Percentiles rank a stretch among this genome's conserved stretches.
phyloP scores from a whole-genome alignment of 30 jellyfish, hydroid and myxozoan species.

The Aurelia aurita complex sp. Pacific region DNA sequence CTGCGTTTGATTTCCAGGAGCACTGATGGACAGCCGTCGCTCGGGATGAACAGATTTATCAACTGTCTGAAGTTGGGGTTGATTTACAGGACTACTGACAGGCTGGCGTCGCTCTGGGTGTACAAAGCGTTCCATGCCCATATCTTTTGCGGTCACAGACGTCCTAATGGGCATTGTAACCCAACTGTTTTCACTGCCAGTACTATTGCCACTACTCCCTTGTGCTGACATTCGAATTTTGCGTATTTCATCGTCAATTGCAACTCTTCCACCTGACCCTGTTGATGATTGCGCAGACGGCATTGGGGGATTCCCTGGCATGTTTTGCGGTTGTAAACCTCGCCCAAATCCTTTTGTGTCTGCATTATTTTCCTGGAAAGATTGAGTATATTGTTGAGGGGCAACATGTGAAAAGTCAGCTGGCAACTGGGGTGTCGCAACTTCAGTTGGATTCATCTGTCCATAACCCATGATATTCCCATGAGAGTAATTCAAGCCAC shows the following conservation, averaged over 20 bases:
- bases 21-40: no score
- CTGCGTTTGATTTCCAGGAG: no score
- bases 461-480: not conserved
- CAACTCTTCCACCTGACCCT: not conserved
- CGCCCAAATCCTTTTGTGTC: not conserved
- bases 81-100: no score
- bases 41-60: no score
- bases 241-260: slow-evolving; percentile 33
- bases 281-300: not conserved
- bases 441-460: not conserved
- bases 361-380: not conserved
- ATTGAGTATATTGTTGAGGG: not conserved
- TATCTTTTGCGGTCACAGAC: not conserved
- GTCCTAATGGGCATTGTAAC: not conserved
- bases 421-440: not conserved
- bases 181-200: not conserved
- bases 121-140: not conserved
- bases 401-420: not conserved
- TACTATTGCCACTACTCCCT: not conserved
- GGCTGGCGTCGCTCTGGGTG: not conserved
- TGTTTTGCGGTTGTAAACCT: not conserved
- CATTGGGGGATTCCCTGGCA: not conserved
- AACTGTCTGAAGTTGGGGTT: no score
- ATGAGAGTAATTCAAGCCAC: not conserved
- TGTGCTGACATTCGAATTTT: slow-evolving; percentile 13